These are phyloP conservation scores for Lasiurus cinereus DNA, from an alignment of 2,113 vertebrate species.

Conservation along the genomic window DNA sequence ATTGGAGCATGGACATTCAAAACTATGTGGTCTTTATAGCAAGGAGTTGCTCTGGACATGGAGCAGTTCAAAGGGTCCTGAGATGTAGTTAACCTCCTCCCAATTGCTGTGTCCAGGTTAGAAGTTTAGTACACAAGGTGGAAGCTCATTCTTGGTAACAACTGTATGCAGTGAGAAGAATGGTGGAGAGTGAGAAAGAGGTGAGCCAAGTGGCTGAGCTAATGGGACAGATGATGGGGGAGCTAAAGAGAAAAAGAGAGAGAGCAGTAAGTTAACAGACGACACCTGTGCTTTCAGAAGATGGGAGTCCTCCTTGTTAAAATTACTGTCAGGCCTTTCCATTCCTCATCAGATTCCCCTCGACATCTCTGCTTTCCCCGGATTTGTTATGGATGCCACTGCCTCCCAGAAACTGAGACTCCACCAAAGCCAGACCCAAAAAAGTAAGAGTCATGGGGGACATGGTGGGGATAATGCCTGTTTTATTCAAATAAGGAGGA, in stretches of 20 bases:
- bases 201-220: neutral
- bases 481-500: slow-evolving; percentile 87
- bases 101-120: slow-evolving; percentile 55
- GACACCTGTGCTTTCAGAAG: neutral
- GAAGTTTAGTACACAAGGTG: slow-evolving; percentile 67
- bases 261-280: neutral
- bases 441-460: slow-evolving; percentile 17
- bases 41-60: slow-evolving; percentile 72
- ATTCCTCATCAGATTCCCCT: neutral
- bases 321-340: neutral
- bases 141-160: slow-evolving; percentile 35
- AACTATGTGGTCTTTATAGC: slow-evolving; percentile 80
- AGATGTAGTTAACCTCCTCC: slow-evolving; percentile 74
- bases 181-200: neutral
- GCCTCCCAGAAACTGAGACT: slow-evolving; percentile 54
- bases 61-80: slow-evolving; percentile 73
- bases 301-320: neutral
- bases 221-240: neutral
- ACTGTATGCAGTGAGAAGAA: neutral
- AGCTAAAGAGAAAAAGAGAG: neutral
- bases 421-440: neutral
- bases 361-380: neutral
- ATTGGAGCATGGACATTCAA: slow-evolving; percentile 80
- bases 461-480: slow-evolving; percentile 88
- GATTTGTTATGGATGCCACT: neutral